These are phyloP conservation scores for Sinocyclocheilus anshuiensis DNA, from an alignment of 2,113 vertebrate species.

Conservation along the genomic window DNA sequence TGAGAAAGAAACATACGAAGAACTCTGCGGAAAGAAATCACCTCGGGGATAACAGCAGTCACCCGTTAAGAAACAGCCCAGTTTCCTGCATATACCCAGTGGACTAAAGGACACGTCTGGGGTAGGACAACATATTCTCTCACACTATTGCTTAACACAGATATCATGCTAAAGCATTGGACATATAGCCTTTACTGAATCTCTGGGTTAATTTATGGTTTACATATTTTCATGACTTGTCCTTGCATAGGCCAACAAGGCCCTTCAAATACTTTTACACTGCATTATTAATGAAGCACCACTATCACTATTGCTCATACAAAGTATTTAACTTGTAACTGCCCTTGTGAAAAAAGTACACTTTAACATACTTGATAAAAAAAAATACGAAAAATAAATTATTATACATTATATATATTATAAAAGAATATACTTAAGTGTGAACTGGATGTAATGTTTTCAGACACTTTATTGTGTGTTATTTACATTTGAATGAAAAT, in stretches of 20 bases:
- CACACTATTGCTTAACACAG: slow-evolving; percentile 20
- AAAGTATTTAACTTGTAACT: not conserved
- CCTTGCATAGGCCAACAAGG: not conserved
- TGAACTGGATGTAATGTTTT: no score
- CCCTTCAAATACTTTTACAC: not conserved
- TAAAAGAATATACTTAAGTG: no score
- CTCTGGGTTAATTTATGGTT: not conserved
- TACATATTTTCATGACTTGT: not conserved
- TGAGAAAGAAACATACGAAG: slow-evolving; percentile 31
- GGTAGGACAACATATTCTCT: slow-evolving; percentile 31
- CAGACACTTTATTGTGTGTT: no score
- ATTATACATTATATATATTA: no score
- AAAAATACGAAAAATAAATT: no score
- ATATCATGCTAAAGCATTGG: not conserved
- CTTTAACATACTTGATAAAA: no score
- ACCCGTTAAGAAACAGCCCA: slow-evolving; percentile 41
- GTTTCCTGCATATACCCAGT: slow-evolving; percentile 64
- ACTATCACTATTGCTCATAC: no score
- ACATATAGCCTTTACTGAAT: not conserved
- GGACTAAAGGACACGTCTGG: slow-evolving; percentile 45
- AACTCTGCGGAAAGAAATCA: slow-evolving; percentile 39
- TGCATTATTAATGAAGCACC: not conserved
- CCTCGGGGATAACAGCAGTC: slow-evolving; percentile 39
- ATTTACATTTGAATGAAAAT: no score
- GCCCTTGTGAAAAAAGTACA: no score